These are phyloP conservation scores for Potamilus streckersoni DNA, from an alignment of 1,140 invertebrate species.

Conservation along the genomic window DNA sequence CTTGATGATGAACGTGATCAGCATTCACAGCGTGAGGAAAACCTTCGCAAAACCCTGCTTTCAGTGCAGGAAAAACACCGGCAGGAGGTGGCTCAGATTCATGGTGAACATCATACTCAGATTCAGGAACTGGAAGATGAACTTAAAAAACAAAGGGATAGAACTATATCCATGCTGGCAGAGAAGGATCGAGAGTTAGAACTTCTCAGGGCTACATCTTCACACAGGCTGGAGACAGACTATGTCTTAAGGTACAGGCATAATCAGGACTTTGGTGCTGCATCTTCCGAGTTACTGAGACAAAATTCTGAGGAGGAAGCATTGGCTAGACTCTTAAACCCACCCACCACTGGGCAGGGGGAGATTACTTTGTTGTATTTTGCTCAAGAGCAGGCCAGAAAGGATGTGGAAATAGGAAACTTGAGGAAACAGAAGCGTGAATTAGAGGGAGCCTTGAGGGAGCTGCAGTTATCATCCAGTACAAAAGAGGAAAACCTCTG, in stretches of 20 bases:
- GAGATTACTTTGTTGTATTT: conserved; percentile 82
- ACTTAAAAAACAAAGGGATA: conserved; percentile 81
- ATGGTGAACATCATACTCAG: conserved; percentile 73
- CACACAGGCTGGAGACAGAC: conserved; percentile 16
- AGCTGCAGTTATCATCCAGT: conserved; percentile 74
- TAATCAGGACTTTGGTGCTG: conserved; percentile 29
- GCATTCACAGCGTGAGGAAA: conserved; percentile 49
- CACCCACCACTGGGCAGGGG: conserved; percentile 46
- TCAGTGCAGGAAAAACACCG: conserved; percentile 70
- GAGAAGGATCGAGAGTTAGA: conserved; percentile 86
- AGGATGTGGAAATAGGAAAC: conserved; percentile 82
- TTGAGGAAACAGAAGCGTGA: conserved; percentile 80
- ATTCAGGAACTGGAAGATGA: conserved; percentile 78
- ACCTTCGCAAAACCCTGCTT: conserved; percentile 52
- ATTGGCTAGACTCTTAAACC: conserved; percentile 50
- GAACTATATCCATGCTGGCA: conserved; percentile 80
- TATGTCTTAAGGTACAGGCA: conserved; percentile 21
- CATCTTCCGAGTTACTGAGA: conserved; percentile 39
- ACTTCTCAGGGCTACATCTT: conserved; percentile 69
- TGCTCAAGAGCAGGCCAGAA: conserved; percentile 83
- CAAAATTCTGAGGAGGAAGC: conserved; percentile 50
- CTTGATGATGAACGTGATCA: conserved; percentile 72
- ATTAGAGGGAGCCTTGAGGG: conserved; percentile 77
- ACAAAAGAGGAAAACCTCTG: conserved; percentile 73
- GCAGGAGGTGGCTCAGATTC: conserved; percentile 66